Base-by-base conservation (phyloP, 35 echinoderm and acorn worm species). In the Holothuria glaberrima region DNA sequence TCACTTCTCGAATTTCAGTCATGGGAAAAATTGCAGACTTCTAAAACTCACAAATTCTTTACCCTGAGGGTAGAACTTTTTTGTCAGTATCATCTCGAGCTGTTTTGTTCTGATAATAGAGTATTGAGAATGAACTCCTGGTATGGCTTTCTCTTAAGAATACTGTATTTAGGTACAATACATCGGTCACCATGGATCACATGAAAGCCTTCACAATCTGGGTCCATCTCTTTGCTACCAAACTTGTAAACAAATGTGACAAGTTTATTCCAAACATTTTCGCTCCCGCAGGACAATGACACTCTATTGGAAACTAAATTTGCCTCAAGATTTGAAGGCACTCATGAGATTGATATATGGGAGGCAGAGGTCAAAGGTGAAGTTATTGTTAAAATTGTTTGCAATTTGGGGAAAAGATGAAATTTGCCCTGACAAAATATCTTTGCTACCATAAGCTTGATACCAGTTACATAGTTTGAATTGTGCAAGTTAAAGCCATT, bases 231-330 rank as follows among this genome's bases (percentile, higher is more conserved):
- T 28, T 19, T 48, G 44, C 38, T 48, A 41, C 44, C 24, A 50
- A 69, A 78, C 74, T 35, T 28, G 50, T 78, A 78, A 78, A 78
- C 74, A 78, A 78, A 78, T 28, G 38, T 78, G 74, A 78, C 74
- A 78, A 78, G 74, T 78, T 48, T 26, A n/a, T 48, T 78, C 74
- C 38, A 78, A 78, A 78, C 48, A 78, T 78, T 78, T 78, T 78
- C 50, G 44, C 74, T 36, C 22, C 4, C 21, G 26, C 50, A n/a
- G 74, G 74, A 78, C 74, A 78, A 78, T 78, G 74, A 78, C 74
- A 48, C 44, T 78, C 74, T 48, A 52, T 78, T 78, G 36, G 38
- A 78, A 78, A 48, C 50, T 16, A 48, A 48, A 78, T 78, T 48
- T 78, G 74, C 74, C 74, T 78, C 26, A 48, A 48, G 74, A 78